Evolutionary conservation across 2,797 vertebrate genomes (phyloP).

Genomic region (Phyllotis vaccarum): DNA sequence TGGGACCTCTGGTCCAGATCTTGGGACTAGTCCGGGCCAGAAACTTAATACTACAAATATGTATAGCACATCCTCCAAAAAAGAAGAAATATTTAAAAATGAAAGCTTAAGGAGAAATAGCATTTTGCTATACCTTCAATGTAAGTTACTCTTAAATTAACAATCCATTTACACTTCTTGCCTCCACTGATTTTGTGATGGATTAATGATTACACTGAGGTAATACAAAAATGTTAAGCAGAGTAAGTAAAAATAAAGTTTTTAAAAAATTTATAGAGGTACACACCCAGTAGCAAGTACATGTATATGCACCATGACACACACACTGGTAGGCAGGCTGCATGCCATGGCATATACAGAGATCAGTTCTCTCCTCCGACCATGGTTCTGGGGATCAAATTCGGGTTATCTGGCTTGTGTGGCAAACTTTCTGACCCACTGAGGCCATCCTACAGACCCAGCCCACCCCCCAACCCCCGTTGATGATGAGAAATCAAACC

Average conservation of each 20-base stretch:
- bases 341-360: neutral
- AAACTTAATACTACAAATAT: too few relatives aligned
- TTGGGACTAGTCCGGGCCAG: too few relatives aligned
- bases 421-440: neutral
- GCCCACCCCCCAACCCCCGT: neutral
- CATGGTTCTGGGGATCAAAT: neutral
- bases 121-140: neutral
- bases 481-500: neutral
- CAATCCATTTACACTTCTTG: constrained; percentile 45
- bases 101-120: neutral
- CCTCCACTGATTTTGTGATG: constrained; percentile 27
- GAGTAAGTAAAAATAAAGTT: neutral
- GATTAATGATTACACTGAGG: constrained; percentile 6
- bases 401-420: neutral
- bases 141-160: neutral
- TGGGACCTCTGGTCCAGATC: too few relatives aligned
- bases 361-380: neutral
- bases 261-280: too few relatives aligned
- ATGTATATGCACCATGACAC: neutral
- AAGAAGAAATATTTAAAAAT: neutral
- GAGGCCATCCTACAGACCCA: neutral
- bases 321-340: neutral
- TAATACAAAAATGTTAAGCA: neutral
- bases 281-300: neutral
- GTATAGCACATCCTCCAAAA: too few relatives aligned